phyloP scores from a whole-genome alignment of 2,113 vertebrate genomes.

The Hypocryptadius cinnamomeus region DNA sequence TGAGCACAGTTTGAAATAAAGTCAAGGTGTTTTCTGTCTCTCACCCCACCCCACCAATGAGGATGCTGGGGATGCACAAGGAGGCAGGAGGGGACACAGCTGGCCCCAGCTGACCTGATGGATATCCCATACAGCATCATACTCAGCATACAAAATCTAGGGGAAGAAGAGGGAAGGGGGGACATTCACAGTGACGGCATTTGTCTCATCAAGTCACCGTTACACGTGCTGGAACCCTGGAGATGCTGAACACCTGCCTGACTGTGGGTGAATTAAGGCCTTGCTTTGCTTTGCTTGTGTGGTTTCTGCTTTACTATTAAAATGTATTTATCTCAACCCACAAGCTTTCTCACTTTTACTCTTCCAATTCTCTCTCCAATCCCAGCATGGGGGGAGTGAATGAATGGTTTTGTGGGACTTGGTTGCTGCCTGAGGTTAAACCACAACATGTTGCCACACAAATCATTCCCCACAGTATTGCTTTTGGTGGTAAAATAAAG shows the following conservation, averaged over 20 bases:
- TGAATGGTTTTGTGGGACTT: not conserved
- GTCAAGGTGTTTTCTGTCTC: not conserved
- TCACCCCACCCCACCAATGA: accelerated
- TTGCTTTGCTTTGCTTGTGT: not conserved
- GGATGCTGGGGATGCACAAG: not conserved
- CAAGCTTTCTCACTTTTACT: not conserved
- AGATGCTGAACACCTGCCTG: not conserved
- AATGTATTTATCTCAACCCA: not conserved
- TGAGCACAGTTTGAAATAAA: not conserved
- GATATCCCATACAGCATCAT: not conserved
- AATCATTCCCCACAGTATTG: not conserved
- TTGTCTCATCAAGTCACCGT: not conserved
- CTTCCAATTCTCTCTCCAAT: not conserved
- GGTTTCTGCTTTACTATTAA: not conserved
- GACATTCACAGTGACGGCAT: not conserved
- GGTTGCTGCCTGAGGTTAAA: not conserved
- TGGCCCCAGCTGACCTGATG: not conserved
- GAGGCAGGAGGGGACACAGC: not conserved
- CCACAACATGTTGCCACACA: not conserved
- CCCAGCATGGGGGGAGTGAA: not conserved
- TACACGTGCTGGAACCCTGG: not conserved
- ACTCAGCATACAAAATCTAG: not conserved
- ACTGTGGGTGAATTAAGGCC: not conserved
- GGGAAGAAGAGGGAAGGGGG: not conserved
- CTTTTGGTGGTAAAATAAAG: not conserved